Conservation (phyloP, 2,888 invertebrate species). For the Boloria selene region DNA sequence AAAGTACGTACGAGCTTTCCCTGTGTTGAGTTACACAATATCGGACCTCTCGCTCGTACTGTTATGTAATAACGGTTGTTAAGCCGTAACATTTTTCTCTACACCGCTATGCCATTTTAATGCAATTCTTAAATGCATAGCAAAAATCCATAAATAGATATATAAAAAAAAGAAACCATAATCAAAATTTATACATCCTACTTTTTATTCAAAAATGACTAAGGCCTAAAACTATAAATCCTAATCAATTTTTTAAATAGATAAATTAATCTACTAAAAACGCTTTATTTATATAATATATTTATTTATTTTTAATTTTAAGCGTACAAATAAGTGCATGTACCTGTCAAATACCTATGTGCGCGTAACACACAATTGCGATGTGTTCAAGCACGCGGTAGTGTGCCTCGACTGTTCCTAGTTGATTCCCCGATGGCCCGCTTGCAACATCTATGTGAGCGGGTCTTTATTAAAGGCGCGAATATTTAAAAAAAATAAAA, state of each 20-base stretch:
- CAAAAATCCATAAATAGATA: not conserved
- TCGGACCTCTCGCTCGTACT: slow-evolving; percentile 67
- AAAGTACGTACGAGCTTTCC: slow-evolving; percentile 79
- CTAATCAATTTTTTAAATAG: not conserved
- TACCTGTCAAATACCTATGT: slow-evolving; percentile 65
- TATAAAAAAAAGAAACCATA: not conserved
- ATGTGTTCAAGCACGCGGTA: slow-evolving; percentile 46
- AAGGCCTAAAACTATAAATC: not conserved
- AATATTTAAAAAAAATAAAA: slow-evolving; percentile 56
- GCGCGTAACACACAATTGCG: slow-evolving; percentile 43
- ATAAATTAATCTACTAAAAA: slow-evolving; percentile 39
- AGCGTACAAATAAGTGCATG: slow-evolving; percentile 67
- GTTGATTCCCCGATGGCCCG: slow-evolving; percentile 77
- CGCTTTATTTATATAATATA: not conserved
- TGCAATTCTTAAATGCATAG: slow-evolving; percentile 41
- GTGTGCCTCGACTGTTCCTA: slow-evolving; percentile 71
- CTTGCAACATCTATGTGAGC: slow-evolving; percentile 78
- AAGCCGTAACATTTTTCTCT: slow-evolving; percentile 76
- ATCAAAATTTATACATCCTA: not conserved
- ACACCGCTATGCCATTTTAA: slow-evolving; percentile 61
- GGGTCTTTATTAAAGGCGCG: slow-evolving; percentile 76
- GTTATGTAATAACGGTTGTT: slow-evolving; percentile 82
- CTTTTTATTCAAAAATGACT: no score
- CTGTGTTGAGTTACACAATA: slow-evolving; percentile 79
- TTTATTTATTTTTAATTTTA: not conserved